Base-by-base conservation (phyloP, 2,888 invertebrate species). In the Scotopteryx bipunctaria region DNA sequence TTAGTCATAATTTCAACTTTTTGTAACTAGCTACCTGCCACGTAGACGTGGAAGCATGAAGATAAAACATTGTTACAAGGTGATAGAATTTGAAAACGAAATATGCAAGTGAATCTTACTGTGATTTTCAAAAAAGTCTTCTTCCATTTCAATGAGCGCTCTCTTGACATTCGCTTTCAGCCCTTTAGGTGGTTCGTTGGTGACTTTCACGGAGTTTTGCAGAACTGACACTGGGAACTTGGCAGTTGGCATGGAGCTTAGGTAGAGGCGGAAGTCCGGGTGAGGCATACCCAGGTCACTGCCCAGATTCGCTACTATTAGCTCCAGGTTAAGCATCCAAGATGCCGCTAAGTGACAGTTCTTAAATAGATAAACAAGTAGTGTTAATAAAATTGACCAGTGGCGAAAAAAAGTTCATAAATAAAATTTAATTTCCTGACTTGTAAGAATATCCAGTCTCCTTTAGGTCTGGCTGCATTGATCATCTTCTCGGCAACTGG, bases 281-380 rank as follows among this genome's bases (percentile, higher is more conserved):
- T 96, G 92, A 0, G 95, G 92, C 47, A 91, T 91, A 1, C 91
- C 92, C 0, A 92, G 86, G 17, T 95, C 94, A 57, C 94, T 92
- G 0, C 92, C 90, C 40, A 98, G 92, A 59, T 93, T 92, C 36
- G 95, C 92, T 15, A 97, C 94, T 19, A 96, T 92, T 55, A 93
- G 86, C 79, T 98, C 98, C 83, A 98, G 91, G 1, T 91, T 88
- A 13, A 94, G 87, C 97, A 98, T 97, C 98, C 98, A 98, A 0
- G 97, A 97, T 0, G 96, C 95, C 2, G 98, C 98, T 69, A 98
- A 90, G 77, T 98, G 98, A 68, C 97, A 98, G 78, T 98, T 98
- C 92, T 97, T 92, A n/a, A 89, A 78, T 47, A 8, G 16, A n/a
- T n/a, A n/a, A n/a, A n/a, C n/a, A n/a, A n/a, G n/a, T n/a, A n/a